These are phyloP conservation scores for Augiades crinisus DNA, from an alignment of 2,888 invertebrate genomes.

Conservation along the genomic window DNA sequence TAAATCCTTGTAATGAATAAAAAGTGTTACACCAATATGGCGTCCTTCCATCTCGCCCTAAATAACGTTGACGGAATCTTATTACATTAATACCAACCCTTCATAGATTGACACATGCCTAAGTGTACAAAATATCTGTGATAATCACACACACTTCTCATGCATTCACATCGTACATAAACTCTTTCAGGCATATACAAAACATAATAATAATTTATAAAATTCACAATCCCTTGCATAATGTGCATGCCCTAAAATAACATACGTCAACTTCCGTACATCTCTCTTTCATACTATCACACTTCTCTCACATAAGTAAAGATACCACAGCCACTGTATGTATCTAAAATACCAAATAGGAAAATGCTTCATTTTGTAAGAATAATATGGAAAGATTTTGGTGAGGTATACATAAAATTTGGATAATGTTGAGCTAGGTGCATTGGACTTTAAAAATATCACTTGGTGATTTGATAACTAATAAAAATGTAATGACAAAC, in stretches of 20 bases:
- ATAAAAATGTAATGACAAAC: background rate
- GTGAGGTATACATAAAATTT: constrained; percentile 69
- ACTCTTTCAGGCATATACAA: constrained; percentile 65
- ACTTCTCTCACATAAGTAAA: constrained; percentile 74
- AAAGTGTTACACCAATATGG: constrained; percentile 73
- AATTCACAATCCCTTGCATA: constrained; percentile 79
- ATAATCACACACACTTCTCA: constrained; percentile 52
- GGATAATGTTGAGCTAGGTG: constrained; percentile 65
- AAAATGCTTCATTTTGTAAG: constrained; percentile 73
- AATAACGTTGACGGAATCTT: constrained; percentile 65
- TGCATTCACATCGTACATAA: constrained; percentile 51
- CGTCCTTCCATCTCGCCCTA: constrained; percentile 62
- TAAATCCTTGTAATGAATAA: constrained; percentile 57
- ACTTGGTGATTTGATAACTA: background rate
- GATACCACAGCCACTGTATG: constrained; percentile 82
- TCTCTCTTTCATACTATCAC: constrained; percentile 60
- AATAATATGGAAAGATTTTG: constrained; percentile 70
- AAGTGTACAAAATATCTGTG: constrained; percentile 70
- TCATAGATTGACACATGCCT: constrained; percentile 65
- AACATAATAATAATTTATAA: constrained; percentile 76
- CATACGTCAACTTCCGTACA: constrained; percentile 68
- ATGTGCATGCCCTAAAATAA: constrained; percentile 79
- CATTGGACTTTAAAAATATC: constrained; percentile 46
- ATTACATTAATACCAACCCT: constrained; percentile 67
- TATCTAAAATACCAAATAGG: constrained; percentile 81